Evolutionary conservation across 2,888 invertebrate genomes (phyloP), one percentile per base, ranked within the genome.

Genomic region (Melinaea marsaeus): DNA sequence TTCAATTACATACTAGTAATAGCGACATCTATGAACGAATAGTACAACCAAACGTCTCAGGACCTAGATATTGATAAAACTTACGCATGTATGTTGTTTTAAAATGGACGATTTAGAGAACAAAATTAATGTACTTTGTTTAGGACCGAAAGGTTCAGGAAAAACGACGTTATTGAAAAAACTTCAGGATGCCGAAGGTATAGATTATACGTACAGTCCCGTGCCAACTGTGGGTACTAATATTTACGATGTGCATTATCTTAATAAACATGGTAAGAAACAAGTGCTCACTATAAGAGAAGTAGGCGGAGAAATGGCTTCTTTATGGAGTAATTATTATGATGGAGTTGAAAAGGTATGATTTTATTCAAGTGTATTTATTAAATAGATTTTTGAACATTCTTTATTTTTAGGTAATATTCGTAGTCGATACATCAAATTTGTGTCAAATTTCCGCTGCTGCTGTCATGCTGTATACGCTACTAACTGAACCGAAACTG

Each of bases 371-470:
- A 32, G 22, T 51, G 5, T 32, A 32, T 48, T 48, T 11, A 32
- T 51, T 51, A 32, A 7, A 32, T 48, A 4, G 47, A 54, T 3
- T n/a, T 42, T 37, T 22, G 7, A 54, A 9, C 3, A 13, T 22
- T 37, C 4, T 32, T 57, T 45, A 61, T 35, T 77, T 75, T 4
- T 76, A 90, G 90, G 91, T 97, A 1, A 93, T 96, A 67, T 96
- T 94, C 75, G 96, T 96, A 0, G 94, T 96, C 22, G 96, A 97
- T 77, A 94, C 95, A 0, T 95, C 96, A 11, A 96, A 96, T 86
- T 87, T 96, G 51, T 96, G 96, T 74, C 96, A 96, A 85, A 96
- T 96, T 75, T 95, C 96, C 1, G 95, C 95, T 2, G 95, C 96
- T 13, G 95, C 95, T 33, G 95, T 96, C 0, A 88, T 96, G 48